These are phyloP conservation scores for Ambastaia sidthimunki DNA, from an alignment of 2,797 vertebrate species.

Conservation along the genomic window DNA sequence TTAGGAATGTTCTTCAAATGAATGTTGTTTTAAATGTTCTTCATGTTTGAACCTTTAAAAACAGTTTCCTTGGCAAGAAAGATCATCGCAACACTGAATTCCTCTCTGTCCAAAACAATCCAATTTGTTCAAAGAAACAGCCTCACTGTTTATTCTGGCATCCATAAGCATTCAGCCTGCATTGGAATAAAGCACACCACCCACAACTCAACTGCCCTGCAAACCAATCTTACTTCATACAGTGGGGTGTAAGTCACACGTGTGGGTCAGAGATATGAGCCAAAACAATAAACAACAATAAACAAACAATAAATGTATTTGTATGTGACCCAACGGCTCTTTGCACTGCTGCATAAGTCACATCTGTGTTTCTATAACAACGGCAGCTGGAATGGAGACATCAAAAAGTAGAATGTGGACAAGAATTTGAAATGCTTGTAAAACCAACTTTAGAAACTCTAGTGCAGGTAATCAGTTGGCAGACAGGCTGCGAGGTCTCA, in stretches of 20 bases:
- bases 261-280: slow-evolving; percentile 39
- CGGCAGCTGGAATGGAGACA: slow-evolving; percentile 13
- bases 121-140: slow-evolving; percentile 30
- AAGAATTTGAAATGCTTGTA: background rate
- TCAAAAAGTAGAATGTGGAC: background rate
- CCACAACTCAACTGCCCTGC: slow-evolving; percentile 20
- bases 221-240: slow-evolving; percentile 23
- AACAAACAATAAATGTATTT: slow-evolving; percentile 12
- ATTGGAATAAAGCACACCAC: slow-evolving; percentile 28
- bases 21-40: too few species aligned
- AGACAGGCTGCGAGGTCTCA: too few species aligned
- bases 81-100: background rate
- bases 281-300: too few species aligned
- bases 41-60: background rate
- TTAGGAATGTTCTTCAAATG: too few species aligned
- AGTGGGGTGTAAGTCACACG: slow-evolving; percentile 14
- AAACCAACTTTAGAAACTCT: background rate
- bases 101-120: slow-evolving; percentile 10
- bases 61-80: slow-evolving; percentile 18
- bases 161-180: slow-evolving; percentile 16
- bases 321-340: background rate
- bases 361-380: slow-evolving; percentile 1
- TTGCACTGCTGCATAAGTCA: background rate
- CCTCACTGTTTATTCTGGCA: slow-evolving; percentile 19
- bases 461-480: too few species aligned